Evolutionary conservation across 2,888 invertebrate genomes (phyloP), one percentile per base, ranked within the genome.

Genomic region (Saturnia japonica): DNA sequence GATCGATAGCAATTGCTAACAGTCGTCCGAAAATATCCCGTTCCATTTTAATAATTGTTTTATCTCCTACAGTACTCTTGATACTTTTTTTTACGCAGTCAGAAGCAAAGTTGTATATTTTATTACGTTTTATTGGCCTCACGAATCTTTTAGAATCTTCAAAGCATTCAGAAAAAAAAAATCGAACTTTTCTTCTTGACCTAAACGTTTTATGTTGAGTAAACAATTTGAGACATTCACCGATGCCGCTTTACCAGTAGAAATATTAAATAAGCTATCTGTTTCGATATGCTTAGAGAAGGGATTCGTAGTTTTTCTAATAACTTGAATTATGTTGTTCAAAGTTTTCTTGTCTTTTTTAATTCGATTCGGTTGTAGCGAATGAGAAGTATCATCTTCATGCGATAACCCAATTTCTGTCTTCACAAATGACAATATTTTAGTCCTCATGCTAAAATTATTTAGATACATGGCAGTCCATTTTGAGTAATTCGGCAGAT

Each of bases 241-340:
- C 51, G 81, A 81, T 72, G 82, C 80, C 60, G 75, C 75, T 62
- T 68, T 74, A n/a, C 71, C 72, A 1, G 82, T 82, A 73, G 81
- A 81, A 67, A 85, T 82, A 62, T 83, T 83, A 22, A 82, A 82
- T 72, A 78, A 83, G 73, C 28, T 68, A 72, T 74, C 42, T 73
- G 76, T 75, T 54, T 78, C 74, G 25, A 77, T 68, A 43, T 3
- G 8, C 12, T 43, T 12, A 2, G 43, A 43, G 12, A 43, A 43
- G 12, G 43, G 43, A 43, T 43, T 43, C 43, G 12, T 43, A 11
- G 43, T 43, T 43, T 43, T 43, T 12, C 12, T 43, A 12, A 43
- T 43, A 1, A 2, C 12, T 47, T 12, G 2, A 47, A 47, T 42
- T 8, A 42, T 42, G 9, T 9, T 42, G 42, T 42, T 42, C 6